A percentile compares a stretch with the other conserved stretches of the same genome.
These are phyloP conservation scores for Mimumesa dahlbomi DNA, from an alignment of 2,888 invertebrate species.

Conservation along the genomic window DNA sequence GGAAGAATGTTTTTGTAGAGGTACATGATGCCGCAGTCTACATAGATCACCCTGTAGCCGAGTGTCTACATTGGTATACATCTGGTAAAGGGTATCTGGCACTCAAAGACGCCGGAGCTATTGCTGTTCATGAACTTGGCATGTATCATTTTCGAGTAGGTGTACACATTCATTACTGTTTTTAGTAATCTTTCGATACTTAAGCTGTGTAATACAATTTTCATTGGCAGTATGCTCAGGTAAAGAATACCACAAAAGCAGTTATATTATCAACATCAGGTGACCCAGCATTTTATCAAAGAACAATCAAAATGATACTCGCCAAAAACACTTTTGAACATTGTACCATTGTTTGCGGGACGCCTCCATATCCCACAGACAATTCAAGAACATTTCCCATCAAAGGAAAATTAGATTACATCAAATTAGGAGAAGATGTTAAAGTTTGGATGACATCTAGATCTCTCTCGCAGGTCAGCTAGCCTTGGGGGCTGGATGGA, in stretches of 20 bases:
- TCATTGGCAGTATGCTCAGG: slow-evolving; percentile 75
- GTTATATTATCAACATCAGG: slow-evolving; percentile 84
- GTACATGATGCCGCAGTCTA: slow-evolving; percentile 85
- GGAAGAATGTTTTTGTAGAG: slow-evolving; percentile 84
- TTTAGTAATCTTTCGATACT: too few species aligned
- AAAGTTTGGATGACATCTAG: slow-evolving; percentile 82
- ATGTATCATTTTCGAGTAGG: slow-evolving; percentile 76
- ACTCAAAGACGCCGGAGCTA: slow-evolving; percentile 84
- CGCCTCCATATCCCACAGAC: slow-evolving; percentile 77
- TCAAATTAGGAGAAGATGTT: slow-evolving; percentile 80
- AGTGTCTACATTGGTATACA: slow-evolving; percentile 87
- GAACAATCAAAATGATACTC: slow-evolving; percentile 84
- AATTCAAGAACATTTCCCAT: too few species aligned
- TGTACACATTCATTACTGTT: slow-evolving; percentile 9
- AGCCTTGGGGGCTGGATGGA: too few species aligned
- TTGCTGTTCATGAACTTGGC: slow-evolving; percentile 84
- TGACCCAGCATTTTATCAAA: slow-evolving; percentile 82
- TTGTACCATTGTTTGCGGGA: slow-evolving; percentile 84
- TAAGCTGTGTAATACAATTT: too few species aligned
- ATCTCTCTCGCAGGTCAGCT: too few species aligned
- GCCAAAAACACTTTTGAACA: slow-evolving; percentile 84
- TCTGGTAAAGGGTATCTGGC: slow-evolving; percentile 82
- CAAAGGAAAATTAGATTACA: slow-evolving; percentile 77
- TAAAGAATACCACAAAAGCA: slow-evolving; percentile 79
- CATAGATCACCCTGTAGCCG: slow-evolving; percentile 84